These are phyloP conservation scores for Spisula subtruncata DNA, from an alignment of 2,888 invertebrate genomes.

Conservation along the genomic window DNA sequence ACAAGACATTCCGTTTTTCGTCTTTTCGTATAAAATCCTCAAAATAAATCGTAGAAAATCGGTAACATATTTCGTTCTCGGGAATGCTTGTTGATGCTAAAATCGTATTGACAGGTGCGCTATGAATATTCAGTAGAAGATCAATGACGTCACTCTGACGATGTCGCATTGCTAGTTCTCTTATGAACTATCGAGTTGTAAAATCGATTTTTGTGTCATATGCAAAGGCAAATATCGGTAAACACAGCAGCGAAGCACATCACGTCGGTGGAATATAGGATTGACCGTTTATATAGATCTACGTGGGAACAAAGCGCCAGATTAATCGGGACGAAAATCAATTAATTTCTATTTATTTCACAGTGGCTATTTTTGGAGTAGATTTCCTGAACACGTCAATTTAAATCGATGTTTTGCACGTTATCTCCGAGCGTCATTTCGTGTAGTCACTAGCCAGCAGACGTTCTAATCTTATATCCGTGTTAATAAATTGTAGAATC, in stretches of 20 bases:
- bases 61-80: conserved; percentile 64
- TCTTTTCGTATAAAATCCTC: conserved; percentile 46
- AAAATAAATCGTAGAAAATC: conserved; percentile 48
- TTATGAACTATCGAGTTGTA: conserved; percentile 26
- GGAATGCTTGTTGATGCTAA: conserved; percentile 65
- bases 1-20: conserved; percentile 54
- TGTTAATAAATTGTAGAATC: background rate
- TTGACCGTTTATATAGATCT: conserved; percentile 44
- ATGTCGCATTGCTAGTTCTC: conserved; percentile 50
- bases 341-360: conserved; percentile 33
- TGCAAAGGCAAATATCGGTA: conserved; percentile 43
- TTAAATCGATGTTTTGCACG: conserved; percentile 9
- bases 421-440: background rate
- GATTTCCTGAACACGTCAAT: conserved; percentile 9
- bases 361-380: conserved; percentile 17
- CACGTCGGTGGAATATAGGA: conserved; percentile 33
- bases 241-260: conserved; percentile 17
- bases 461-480: background rate
- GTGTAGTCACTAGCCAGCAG: background rate
- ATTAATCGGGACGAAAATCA: conserved; percentile 40
- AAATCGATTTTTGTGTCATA: conserved; percentile 49
- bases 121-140: conserved; percentile 75
- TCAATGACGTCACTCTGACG: conserved; percentile 73
- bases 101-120: conserved; percentile 69
- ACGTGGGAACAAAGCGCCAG: conserved; percentile 40